Base-by-base conservation (phyloP, 2,113 vertebrate species). In the Mobula hypostoma region DNA sequence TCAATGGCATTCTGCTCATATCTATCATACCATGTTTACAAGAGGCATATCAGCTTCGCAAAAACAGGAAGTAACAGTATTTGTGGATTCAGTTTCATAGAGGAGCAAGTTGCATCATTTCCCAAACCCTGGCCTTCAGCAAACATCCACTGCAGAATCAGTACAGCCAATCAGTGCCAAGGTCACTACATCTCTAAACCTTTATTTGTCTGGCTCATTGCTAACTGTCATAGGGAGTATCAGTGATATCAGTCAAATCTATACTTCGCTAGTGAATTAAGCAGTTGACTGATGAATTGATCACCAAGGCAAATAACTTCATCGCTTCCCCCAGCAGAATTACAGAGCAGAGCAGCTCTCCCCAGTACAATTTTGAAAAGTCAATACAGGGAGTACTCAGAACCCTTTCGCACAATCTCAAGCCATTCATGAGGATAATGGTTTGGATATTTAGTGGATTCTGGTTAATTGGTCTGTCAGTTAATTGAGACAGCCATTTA, bases 161-260 rank as follows among this genome's bases (percentile, higher is more conserved):
- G 29, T 29, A 32, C n/a, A 1, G 77, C 77, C 77, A 79, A 79
- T 79, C 7, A 32, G n/a, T 66, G 27, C n/a, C 58, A 90, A 90
- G 85, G 29, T 32, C 85, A 90, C 29, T 8, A 90, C 17, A 90
- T n/a, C 61, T 90, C n/a, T 90, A 61, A 90, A 90, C 85, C 5
- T 66, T 32, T 90, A 17, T 32, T 61, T 66, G n/a, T 19, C 61
- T 32, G 85, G 85, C 14, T 90, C 61, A 90, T 12, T 88, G 83
- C 11, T 61, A 63, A 58, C 83, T 63, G 83, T 88, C 83, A 88
- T 58, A 88, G 27, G 29, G 83, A 63, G 61, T 27, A 88, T 29
- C 58, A n/a, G 14, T 58, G 61, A n/a, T 88, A 88, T 88, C 83
- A 88, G 83, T 88, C 83, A 88, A 48, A 63, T 88, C 56, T 63